phyloP scores from a whole-genome alignment of 2,113 vertebrate genomes.

The Epinephelus fuscoguttatus region DNA sequence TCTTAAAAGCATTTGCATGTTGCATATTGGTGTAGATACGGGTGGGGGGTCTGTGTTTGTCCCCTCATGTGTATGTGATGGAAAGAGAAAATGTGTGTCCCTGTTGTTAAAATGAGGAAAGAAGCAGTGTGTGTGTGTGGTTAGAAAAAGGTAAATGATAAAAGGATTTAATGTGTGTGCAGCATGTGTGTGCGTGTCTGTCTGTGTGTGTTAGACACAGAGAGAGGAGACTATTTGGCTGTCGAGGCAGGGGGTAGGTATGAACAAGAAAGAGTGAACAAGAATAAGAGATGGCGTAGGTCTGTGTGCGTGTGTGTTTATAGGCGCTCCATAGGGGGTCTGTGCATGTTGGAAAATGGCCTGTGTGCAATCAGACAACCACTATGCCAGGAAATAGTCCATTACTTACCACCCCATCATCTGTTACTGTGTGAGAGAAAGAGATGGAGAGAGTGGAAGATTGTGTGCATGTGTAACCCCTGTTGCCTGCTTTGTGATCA shows the following conservation, averaged over 20 bases:
- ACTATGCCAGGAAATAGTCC: constrained; percentile 38
- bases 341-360: constrained; percentile 28
- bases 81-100: constrained; percentile 24
- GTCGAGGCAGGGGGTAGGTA: constrained; percentile 26
- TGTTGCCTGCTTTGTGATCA: background rate
- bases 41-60: constrained; percentile 37
- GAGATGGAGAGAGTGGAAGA: background rate
- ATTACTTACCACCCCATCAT: constrained; percentile 29
- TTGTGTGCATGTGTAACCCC: background rate
- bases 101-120: constrained; percentile 25
- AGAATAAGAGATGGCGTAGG: constrained; percentile 11
- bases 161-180: constrained; percentile 30
- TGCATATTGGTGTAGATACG: constrained; percentile 29
- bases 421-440: background rate
- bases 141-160: constrained; percentile 15
- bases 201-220: constrained; percentile 16
- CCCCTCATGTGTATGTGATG: constrained; percentile 2
- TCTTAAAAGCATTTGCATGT: constrained; percentile 81
- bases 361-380: constrained; percentile 61
- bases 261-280: constrained; percentile 31
- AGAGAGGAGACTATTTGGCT: constrained; percentile 28
- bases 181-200: constrained; percentile 4
- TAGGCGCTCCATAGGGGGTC: constrained; percentile 25
- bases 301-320: constrained; percentile 24
- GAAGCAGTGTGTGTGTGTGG: background rate